phyloP scores from a whole-genome alignment of 2,797 vertebrate genomes.

The Eutrigla gurnardus region DNA sequence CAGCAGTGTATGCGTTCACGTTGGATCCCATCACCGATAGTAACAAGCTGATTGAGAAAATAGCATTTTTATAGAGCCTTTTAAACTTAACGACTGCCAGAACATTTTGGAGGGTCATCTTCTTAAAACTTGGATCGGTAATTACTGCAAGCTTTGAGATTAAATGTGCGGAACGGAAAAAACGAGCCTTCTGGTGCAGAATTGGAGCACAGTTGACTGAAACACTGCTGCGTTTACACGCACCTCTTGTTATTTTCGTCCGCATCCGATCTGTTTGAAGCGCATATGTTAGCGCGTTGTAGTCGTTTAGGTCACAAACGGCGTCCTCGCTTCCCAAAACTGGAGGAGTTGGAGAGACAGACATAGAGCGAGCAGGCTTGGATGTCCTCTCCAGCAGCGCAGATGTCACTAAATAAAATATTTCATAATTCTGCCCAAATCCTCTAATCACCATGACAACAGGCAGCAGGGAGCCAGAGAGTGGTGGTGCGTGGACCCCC shows the following conservation, averaged over 20 bases:
- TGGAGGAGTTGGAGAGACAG: constrained; percentile 52
- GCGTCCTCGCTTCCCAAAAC: constrained; percentile 38
- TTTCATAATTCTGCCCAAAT: constrained; percentile 88
- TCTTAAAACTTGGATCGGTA: neutral
- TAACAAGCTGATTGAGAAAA: neutral
- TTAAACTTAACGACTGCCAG: neutral
- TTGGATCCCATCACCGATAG: neutral
- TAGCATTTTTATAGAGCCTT: neutral
- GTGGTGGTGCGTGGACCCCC: constrained; percentile 73
- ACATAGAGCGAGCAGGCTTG: constrained; percentile 56
- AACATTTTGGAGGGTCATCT: neutral
- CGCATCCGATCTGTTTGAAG: constrained; percentile 21
- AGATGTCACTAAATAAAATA: constrained; percentile 86
- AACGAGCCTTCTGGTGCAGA: neutral
- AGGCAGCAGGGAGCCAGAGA: constrained; percentile 81
- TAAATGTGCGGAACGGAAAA: neutral
- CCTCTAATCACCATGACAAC: constrained; percentile 87
- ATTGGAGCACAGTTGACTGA: neutral
- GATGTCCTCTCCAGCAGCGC: constrained; percentile 81
- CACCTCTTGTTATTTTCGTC: neutral
- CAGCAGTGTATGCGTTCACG: neutral
- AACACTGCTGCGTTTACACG: neutral
- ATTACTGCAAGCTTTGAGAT: neutral
- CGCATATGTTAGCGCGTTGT: constrained; percentile 43
- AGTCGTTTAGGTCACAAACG: constrained; percentile 47